Percentiles rank a stretch among this genome's conserved stretches.
phyloP scores from a whole-genome alignment of 2,113 vertebrate species.

The Chamaea fasciata region DNA sequence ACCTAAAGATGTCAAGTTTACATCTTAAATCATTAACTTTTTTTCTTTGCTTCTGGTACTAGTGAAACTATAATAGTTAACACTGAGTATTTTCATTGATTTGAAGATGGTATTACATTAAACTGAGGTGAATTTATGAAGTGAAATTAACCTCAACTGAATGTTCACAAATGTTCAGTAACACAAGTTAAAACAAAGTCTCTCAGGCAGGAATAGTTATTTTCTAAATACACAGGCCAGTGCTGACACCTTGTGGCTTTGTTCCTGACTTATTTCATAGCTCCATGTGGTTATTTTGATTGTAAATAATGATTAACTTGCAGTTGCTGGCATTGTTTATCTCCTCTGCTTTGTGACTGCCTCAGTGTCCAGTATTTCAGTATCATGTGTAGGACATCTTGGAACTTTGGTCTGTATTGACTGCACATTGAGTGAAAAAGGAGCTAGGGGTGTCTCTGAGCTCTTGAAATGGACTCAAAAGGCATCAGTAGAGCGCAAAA shows the following conservation, averaged over 20 bases:
- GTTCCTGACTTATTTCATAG: background rate
- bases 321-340: background rate
- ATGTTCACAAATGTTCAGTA: background rate
- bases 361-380: background rate
- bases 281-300: background rate
- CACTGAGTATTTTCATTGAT: background rate
- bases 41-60: background rate
- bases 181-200: background rate
- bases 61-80: background rate
- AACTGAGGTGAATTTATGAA: background rate
- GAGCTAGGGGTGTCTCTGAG: background rate
- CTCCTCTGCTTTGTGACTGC: background rate
- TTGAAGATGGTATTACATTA: background rate
- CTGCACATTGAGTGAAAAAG: background rate
- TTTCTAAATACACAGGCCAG: background rate
- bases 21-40: background rate
- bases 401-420: background rate
- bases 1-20: background rate
- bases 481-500: background rate
- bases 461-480: background rate
- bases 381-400: background rate
- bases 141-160: background rate
- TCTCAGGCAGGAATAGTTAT: background rate
- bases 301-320: background rate
- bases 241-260: slow-evolving; percentile 45